Percentiles rank a stretch among this genome's conserved stretches.
phyloP scores from a whole-genome alignment of 1,140 invertebrate species.

The Drosophila oshimai region DNA sequence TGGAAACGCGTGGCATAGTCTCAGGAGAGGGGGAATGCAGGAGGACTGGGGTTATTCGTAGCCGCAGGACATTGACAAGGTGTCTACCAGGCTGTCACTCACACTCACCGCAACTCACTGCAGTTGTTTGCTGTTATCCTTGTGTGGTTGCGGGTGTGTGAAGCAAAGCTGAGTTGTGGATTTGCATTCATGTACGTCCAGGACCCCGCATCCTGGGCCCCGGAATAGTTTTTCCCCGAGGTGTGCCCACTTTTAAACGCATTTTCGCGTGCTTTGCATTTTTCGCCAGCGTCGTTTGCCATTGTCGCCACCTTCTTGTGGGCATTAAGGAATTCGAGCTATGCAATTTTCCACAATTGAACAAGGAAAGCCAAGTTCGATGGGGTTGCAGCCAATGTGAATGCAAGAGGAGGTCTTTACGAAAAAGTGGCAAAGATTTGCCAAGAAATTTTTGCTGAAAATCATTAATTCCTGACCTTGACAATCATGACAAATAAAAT shows the following conservation, averaged over 20 bases:
- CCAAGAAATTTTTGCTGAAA: neutral
- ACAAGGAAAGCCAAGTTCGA: conserved; percentile 4
- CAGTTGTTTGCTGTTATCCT: conserved; percentile 22
- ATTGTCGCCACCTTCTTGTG: conserved; percentile 31
- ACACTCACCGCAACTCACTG: conserved; percentile 45
- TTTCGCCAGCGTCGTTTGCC: conserved; percentile 17
- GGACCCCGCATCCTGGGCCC: neutral
- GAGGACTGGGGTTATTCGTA: conserved; percentile 45
- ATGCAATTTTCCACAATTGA: conserved; percentile 15
- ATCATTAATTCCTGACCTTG: neutral
- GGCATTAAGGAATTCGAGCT: conserved; percentile 32
- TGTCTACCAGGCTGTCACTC: conserved; percentile 51
- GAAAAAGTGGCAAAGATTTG: neutral
- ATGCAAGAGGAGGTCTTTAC: neutral
- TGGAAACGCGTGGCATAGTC: neutral
- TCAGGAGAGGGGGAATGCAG: neutral
- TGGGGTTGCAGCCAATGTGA: neutral
- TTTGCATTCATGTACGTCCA: conserved; percentile 46
- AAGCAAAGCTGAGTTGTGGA: conserved; percentile 11
- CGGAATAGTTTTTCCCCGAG: conserved; percentile 19
- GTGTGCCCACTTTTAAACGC: conserved; percentile 46
- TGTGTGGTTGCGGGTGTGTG: conserved; percentile 3
- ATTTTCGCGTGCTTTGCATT: conserved; percentile 62
- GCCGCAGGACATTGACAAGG: conserved; percentile 68
- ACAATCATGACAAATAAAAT: neutral